Base-by-base conservation (phyloP, 2,888 invertebrate genomes). In the Spilosoma lubricipeda region DNA sequence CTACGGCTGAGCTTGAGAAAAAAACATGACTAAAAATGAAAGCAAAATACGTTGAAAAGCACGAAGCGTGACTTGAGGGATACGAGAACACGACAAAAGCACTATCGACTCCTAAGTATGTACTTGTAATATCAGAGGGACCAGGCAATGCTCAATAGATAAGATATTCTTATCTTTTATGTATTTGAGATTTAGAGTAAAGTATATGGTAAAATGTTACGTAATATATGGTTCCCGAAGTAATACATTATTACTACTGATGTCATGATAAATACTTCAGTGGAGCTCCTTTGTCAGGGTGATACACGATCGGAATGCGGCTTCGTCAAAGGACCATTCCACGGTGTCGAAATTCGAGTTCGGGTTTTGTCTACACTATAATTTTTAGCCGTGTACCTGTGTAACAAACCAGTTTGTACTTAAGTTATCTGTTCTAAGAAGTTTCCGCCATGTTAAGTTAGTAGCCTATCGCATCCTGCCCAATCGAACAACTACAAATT, bases 331-430 rank as follows among this genome's bases (percentile, higher is more conserved):
- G 91, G 87, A 88, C 87, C 87, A 86, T 87, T 85, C 87, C 87
- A 87, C 88, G 87, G 87, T 90, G 88, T 91, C 91, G 90, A 93
- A 93, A 91, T 90, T 90, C 87, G 89, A 90, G 89, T 88, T 84
- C 85, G 83, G 87, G 89, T 90, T 92, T 93, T 91, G 92, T 93
- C 94, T 94, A 93, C 92, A 91, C 23, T 92, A 93, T 93, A 93
- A 94, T 92, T 93, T 94, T 93, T 92, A 90, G 90, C 90, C 90
- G 92, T 84, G 89, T 95, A 94, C 95, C 95, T 95, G 95, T 93
- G 94, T 88, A 90, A 86, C 87, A 91, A 90, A 95, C 95, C 93
- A 90, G 95, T 95, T 95, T 91, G 77, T 87, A 48, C 48, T 48
- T 48, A 88, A 85, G 77, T 82, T 84, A 87, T 82, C 88, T 83